Base-by-base conservation (phyloP, 2,797 vertebrate species). In the Pelobates cultripes region DNA sequence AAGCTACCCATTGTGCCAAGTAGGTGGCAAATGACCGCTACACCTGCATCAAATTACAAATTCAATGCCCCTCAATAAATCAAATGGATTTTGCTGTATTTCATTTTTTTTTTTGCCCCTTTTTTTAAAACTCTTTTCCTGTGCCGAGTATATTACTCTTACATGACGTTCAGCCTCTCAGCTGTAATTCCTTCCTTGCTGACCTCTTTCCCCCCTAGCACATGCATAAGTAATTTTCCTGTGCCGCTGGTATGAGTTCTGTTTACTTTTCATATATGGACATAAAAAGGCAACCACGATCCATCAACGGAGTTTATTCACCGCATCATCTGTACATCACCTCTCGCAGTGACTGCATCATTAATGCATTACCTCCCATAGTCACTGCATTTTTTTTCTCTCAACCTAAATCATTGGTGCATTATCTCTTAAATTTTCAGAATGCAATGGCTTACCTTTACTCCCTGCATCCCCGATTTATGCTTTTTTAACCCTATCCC, bases 371-470 rank as follows among this genome's bases (percentile, higher is more conserved):
- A 7, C 43, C 42, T 45, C 43, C 7, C 8, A 44, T 70, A 45
- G 41, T 74, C 81, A 77, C 80, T 82, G 61, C 75, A 68, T 82
- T 28, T 15, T 60, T 60, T 61, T 70, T 41, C 61, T 75, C 17
- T 7, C 73, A 1, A 12, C 7, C 55, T 43, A 61, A 61, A 28
- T 64, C 63, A 41, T 43, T 60, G 47, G 74, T 45, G 40, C 53
- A 12, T 45, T 60, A 47, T 66, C 41, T 57, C 41, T 42, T 42
- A 72, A 70, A 71, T 17, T 17, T 64, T 7, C 6, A 6, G n/a
- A 40, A 28, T 64, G 28, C 28, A 28, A 28, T 10, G 47, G n/a
- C 60, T 82, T 72, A 10, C 61, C 79, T 67, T 69, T 75, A 53
- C 61, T 7, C 17, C 61, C 60, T 73, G 75, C 40, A 73, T 67